Base-by-base conservation (phyloP, 2,888 invertebrate species). In the Amiota communis region DNA sequence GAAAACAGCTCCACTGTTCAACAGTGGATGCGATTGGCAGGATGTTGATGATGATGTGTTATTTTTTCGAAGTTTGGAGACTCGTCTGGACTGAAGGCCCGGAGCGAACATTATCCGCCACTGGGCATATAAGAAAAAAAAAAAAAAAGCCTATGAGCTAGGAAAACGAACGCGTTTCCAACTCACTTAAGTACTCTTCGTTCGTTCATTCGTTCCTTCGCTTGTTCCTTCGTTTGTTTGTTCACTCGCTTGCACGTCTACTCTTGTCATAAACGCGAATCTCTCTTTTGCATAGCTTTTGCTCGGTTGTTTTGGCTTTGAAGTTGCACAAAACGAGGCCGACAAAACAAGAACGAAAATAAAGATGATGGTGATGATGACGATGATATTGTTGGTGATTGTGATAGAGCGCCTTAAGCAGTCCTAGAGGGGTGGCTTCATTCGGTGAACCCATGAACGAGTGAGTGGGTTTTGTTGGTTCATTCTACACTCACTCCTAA, bases 181-280 rank as follows among this genome's bases (percentile, higher is more conserved):
- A 53, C 1, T 53, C 53, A 53, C 53, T 53, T n/a, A 8, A 53
- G 64, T 64, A 46, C 64, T 10, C 8, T 23, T 23, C 46, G 64
- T 46, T 15, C 46, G 23, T 36, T 64, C 36, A 6, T 36, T 36
- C 36, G 8, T 36, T 36, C 23, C 2, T 23, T 23, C 36, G 36
- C 36, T 36, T 36, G 36, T 36, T 36, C 36, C 36, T 36, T 36
- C 20, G 61, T 36, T 36, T 36, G 36, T 36, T 36, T 36, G 36
- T 36, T 36, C 36, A 36, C 36, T 10, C 12, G 68, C 68, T 36
- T 8, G 56, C 46, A 49, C n/a, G 63, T 63, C 63, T 63, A 46
- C 17, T 36, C 63, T 63, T 63, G 63, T 63, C 63, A 63, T 63
- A 63, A 63, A 63, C 63, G 63, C 63, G 63, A 12, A 36, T 36